Percentiles rank a stretch among this genome's conserved stretches.
These are phyloP conservation scores for Cydia pomonella DNA, from an alignment of 1,140 invertebrate genomes.

Conservation along the genomic window DNA sequence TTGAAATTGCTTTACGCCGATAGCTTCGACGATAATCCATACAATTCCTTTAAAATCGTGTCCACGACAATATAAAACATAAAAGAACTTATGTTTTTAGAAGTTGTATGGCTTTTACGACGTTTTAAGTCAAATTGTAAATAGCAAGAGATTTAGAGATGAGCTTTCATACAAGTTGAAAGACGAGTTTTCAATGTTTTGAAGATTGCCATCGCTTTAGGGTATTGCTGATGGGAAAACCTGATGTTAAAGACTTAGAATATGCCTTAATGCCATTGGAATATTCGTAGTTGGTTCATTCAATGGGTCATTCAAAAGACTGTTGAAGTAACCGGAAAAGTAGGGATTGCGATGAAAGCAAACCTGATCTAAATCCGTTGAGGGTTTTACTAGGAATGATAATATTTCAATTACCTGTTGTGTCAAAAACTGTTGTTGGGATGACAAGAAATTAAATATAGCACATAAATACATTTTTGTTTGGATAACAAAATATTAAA, in stretches of 20 bases:
- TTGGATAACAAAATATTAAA: too few species aligned
- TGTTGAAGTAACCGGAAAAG: not conserved
- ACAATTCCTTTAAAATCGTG: not conserved
- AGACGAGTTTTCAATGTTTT: not conserved
- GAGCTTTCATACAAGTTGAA: not conserved
- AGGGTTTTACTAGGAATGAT: not conserved
- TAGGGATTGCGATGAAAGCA: not conserved
- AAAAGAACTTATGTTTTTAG: conserved; percentile 1
- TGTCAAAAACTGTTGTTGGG: not conserved
- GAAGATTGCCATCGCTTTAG: not conserved
- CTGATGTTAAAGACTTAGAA: not conserved
- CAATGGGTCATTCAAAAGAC: not conserved
- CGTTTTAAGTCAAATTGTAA: not conserved
- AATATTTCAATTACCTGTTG: not conserved
- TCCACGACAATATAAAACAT: not conserved
- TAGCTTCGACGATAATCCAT: not conserved
- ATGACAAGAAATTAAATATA: too few species aligned
- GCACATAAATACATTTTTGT: too few species aligned
- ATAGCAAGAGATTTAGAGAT: not conserved
- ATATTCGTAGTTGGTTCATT: not conserved
- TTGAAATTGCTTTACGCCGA: not conserved
- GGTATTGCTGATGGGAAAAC: conserved; percentile 6
- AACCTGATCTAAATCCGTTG: not conserved
- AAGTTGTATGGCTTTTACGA: not conserved
- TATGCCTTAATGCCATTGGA: not conserved